Conservation (phyloP, 2,113 vertebrate genomes). For the Taxidea taxus region DNA sequence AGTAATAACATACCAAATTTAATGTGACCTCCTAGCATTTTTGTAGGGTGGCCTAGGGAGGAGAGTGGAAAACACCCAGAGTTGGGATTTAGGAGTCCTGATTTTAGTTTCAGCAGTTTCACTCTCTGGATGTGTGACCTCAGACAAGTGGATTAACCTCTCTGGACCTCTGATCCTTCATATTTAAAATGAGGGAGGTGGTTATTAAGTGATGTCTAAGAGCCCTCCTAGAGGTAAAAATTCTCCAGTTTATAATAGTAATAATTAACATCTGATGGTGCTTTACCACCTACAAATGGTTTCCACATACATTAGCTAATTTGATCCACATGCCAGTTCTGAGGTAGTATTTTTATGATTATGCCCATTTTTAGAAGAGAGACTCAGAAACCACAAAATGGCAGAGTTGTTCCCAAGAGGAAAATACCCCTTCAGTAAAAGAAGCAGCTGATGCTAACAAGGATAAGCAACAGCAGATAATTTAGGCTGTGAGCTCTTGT, state of each 20-base stretch:
- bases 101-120: conserved; percentile 9
- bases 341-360: conserved; percentile 50
- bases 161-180: conserved; percentile 35
- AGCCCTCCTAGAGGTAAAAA: conserved; percentile 21
- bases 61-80: neutral
- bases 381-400: conserved; percentile 69
- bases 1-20: neutral
- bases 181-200: conserved; percentile 21
- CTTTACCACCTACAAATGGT: conserved; percentile 46
- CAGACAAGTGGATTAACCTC: conserved; percentile 35
- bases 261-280: conserved; percentile 38
- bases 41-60: neutral
- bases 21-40: neutral
- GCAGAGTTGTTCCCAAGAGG: conserved; percentile 63
- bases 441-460: conserved; percentile 69
- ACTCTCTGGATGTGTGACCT: conserved; percentile 41
- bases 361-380: conserved; percentile 58
- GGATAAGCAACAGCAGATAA: conserved; percentile 48
- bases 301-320: conserved; percentile 47
- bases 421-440: conserved; percentile 57
- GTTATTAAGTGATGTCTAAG: conserved; percentile 42
- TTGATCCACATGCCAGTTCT: conserved; percentile 15
- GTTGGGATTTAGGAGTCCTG: neutral
- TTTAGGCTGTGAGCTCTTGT: conserved; percentile 50
- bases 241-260: conserved; percentile 21